Base-by-base conservation (phyloP, 2,888 invertebrate genomes). In the Stenichneumon culpator region DNA sequence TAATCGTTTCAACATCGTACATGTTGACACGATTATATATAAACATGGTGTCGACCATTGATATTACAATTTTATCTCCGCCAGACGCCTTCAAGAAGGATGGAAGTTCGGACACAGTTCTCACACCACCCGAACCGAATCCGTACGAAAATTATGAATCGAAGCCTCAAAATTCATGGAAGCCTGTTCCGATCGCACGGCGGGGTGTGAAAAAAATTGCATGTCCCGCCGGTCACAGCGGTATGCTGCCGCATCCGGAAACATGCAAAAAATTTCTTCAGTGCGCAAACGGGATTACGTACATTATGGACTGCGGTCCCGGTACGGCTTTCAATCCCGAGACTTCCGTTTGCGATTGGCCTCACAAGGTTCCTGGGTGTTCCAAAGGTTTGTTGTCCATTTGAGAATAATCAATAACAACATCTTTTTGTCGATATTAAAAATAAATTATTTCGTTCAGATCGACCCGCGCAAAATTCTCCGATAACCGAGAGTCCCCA, bases 321-420 rank as follows among this genome's bases (percentile, higher is more conserved):
- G 94, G 94, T 22, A 94, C 94, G 3, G 93, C 92, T 3, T 95
- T 94, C 83, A 94, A 94, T 88, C 94, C 94, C 2, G 47, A 72
- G 7, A 88, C 89, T 0, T 88, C 90, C 2, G 90, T 92, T 25
- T 95, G 95, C 87, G 94, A 94, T 88, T 93, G 93, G 92, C 93
- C 94, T 0, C 88, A 93, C 77, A 94, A 93, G 36, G 94, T 94
- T 11, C 92, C 93, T 50, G 92, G 92, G 6, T 93, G 93, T 69
- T 77, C 65, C 5, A 11, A 72, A 44, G 77, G 82, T 86, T 28
- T 14, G 74, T 69, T 25, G 0, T 1, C 7, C 7, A 9, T 9
- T 5, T 19, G 16, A 54, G n/a, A 54, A 54, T 47, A 16, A 3
- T 16, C 16, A 16, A 16, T 39, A 11, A 11, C 39, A 16, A 9